phyloP scores from a whole-genome alignment of 2,113 vertebrate species.

The Ceratotherium simum region DNA sequence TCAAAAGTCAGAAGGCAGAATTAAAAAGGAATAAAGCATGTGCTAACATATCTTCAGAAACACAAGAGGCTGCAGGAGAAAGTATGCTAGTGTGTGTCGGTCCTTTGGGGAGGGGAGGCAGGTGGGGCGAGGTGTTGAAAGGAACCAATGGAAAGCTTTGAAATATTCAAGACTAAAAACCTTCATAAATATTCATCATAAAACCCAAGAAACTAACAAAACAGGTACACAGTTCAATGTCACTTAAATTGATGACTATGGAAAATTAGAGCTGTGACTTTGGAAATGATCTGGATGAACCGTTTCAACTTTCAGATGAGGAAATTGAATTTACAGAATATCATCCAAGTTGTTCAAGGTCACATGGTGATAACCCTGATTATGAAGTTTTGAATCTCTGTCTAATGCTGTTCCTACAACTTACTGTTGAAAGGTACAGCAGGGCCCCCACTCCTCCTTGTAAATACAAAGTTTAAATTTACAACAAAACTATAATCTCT shows the following conservation, averaged over 20 bases:
- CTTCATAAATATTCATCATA: background rate
- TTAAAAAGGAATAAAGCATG: background rate
- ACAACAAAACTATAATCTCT: background rate
- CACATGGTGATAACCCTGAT: background rate
- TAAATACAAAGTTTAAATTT: background rate
- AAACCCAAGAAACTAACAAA: conserved; percentile 35
- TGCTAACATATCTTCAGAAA: background rate
- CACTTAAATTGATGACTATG: background rate
- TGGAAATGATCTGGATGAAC: background rate
- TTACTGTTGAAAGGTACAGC: background rate
- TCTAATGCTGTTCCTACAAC: background rate
- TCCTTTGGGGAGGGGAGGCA: background rate
- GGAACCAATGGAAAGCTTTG: background rate
- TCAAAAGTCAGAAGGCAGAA: conserved; percentile 17
- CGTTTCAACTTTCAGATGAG: background rate
- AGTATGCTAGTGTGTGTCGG: background rate
- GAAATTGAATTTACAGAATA: conserved; percentile 28
- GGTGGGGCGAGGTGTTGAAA: background rate
- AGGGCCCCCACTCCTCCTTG: background rate
- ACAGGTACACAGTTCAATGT: background rate
- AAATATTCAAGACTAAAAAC: background rate
- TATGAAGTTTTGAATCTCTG: background rate
- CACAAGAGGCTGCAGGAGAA: background rate
- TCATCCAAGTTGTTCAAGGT: background rate
- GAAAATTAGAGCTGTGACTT: conserved; percentile 11